Evolutionary conservation across 2,797 vertebrate genomes (phyloP).

Genomic region (Pangasius larnaudii): DNA sequence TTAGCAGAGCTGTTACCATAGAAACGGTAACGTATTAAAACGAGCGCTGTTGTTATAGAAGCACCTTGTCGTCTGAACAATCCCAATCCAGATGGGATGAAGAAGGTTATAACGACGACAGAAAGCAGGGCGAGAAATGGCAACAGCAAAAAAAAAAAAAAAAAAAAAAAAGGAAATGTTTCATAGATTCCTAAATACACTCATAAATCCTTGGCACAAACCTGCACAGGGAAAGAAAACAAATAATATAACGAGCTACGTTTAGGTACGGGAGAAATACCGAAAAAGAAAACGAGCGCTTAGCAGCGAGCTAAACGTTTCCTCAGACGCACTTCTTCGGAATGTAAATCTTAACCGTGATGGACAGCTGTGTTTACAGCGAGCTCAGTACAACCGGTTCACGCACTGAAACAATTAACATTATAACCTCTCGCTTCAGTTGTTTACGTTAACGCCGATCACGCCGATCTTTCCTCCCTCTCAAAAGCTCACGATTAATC

Average conservation of each 20-base stretch:
- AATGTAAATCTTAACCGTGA: slow-evolving; percentile 63
- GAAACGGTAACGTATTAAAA: not conserved
- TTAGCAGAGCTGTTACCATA: not conserved
- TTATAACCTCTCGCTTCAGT: slow-evolving; percentile 68
- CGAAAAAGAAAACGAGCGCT: not conserved
- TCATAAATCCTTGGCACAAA: not conserved
- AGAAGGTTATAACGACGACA: not conserved
- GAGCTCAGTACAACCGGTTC: slow-evolving; percentile 54
- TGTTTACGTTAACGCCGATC: slow-evolving; percentile 67
- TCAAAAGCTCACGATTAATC: slow-evolving; percentile 69
- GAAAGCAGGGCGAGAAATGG: not conserved
- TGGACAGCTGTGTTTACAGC: slow-evolving; percentile 52
- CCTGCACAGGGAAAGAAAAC: not conserved
- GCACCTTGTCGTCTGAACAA: not conserved
- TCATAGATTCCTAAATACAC: not conserved
- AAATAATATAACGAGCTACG: not conserved
- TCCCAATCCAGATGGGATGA: not conserved
- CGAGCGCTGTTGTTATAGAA: not conserved
- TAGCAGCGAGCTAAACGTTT: not conserved
- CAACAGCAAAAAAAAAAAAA: not conserved
- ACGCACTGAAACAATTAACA: slow-evolving; percentile 71
- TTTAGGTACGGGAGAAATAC: not conserved
- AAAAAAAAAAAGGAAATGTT: not conserved
- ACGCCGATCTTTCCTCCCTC: slow-evolving; percentile 66
- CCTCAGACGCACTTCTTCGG: slow-evolving; percentile 21